These are phyloP conservation scores for Tyria jacobaeae DNA, from an alignment of 2,888 invertebrate genomes.

Conservation along the genomic window DNA sequence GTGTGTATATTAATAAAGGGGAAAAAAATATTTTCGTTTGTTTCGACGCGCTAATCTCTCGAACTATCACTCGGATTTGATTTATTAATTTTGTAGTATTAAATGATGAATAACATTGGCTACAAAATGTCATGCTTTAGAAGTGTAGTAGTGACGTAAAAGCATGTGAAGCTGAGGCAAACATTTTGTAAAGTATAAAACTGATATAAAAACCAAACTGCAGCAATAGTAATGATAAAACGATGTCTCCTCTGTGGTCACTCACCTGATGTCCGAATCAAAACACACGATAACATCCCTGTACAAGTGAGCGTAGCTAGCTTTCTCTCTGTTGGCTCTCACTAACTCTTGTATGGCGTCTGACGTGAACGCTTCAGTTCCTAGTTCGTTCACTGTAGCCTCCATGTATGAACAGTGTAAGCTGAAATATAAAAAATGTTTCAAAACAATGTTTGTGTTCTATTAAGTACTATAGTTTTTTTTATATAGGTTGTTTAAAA, in stretches of 20 bases:
- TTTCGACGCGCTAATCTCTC: no score
- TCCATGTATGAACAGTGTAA: conserved; percentile 95
- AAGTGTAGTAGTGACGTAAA: no score
- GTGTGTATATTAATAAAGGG: no score
- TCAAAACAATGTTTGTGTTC: neutral
- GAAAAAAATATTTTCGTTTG: no score
- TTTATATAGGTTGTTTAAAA: neutral
- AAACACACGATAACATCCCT: conserved; percentile 92
- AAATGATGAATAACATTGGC: no score
- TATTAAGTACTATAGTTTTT: neutral
- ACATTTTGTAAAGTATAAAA: no score
- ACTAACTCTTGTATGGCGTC: conserved; percentile 92
- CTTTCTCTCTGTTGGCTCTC: conserved; percentile 92
- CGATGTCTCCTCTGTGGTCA: neutral
- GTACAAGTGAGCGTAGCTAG: conserved; percentile 91
- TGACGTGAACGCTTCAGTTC: conserved; percentile 88
- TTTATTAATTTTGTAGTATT: no score
- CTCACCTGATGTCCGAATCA: conserved; percentile 93
- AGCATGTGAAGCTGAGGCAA: no score
- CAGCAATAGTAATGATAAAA: no score
- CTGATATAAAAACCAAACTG: no score
- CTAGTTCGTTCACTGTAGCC: conserved; percentile 89
- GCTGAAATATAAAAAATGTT: conserved; percentile 75
- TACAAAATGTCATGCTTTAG: no score
- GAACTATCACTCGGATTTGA: no score